A percentile compares a stretch with the other conserved stretches of the same genome.
These are phyloP conservation scores for Pholis gunnellus DNA, from an alignment of 2,113 vertebrate genomes.

Conservation along the genomic window DNA sequence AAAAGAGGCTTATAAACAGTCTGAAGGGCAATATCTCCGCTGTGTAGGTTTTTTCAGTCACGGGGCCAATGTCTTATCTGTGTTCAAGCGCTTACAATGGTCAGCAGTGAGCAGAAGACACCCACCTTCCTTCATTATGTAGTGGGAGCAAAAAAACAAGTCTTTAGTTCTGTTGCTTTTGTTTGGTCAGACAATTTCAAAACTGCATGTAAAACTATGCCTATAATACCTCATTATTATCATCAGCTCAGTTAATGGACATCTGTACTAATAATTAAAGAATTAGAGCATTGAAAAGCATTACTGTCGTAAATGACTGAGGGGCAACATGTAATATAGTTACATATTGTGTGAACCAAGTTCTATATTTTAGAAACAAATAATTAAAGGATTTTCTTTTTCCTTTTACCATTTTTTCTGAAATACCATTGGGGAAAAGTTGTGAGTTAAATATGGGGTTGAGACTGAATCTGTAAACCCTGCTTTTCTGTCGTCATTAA, in stretches of 20 bases:
- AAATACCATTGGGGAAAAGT: background rate
- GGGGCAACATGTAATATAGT: background rate
- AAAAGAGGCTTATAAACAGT: constrained; percentile 35
- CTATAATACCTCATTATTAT: background rate
- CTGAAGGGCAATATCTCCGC: constrained; percentile 16
- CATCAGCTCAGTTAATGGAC: background rate
- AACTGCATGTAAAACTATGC: background rate
- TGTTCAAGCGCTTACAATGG: constrained; percentile 15
- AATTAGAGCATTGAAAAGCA: background rate
- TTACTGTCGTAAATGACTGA: background rate
- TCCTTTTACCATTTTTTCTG: background rate
- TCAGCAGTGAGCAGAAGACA: constrained; percentile 1
- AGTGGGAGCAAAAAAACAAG: background rate
- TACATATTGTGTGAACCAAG: background rate
- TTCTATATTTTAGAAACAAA: background rate
- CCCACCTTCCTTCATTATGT: background rate
- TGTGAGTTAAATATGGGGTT: background rate
- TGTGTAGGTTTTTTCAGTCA: background rate
- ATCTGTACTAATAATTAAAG: background rate
- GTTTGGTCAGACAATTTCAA: background rate
- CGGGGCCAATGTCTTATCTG: background rate
- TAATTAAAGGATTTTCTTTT: background rate
- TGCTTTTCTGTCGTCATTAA: background rate
- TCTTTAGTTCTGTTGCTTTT: background rate
- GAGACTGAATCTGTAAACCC: background rate